Base-by-base conservation (phyloP, 2,113 vertebrate genomes). In the Elephantulus edwardii region DNA sequence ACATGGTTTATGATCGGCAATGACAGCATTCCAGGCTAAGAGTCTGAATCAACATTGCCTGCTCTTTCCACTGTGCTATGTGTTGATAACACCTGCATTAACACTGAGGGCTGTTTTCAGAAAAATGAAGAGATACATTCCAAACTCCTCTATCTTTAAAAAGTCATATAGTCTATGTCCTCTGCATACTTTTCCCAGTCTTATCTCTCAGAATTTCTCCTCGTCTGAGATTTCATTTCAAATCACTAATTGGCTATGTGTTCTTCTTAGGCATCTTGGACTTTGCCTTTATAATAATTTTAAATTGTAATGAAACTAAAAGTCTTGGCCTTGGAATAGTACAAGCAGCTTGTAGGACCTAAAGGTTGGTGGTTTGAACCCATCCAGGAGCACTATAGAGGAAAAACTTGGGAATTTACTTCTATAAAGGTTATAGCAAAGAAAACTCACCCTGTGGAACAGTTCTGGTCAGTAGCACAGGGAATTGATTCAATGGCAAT, bases 51-150 rank as follows among this genome's bases (percentile, higher is more conserved):
- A 17, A 74, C 75, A 86, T 28, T 75, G 46, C 80, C 35, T 58
- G n/a, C 7, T 71, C 30, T 28, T 83, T 44, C 72, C 17, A 58
- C 33, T 54, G 12, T 26, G 35, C 42, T 33, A 38, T 77, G 64
- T 79, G 19, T 54, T 80, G 66, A n/a, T 22, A 56, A 89, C 13
- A 58, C 33, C 60, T 78, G 42, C 13, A 2, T 24, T 38, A 70
- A 60, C 28, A 56, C n/a, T 2, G 38, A 93, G n/a, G 83, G 22
- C 24, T 44, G 48, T 44, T 52, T 86, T 83, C 58, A 85, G 76
- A 44, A 86, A 71, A 76, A 75, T 48, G 38, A 42, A 93, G 83
- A 91, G 71, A 46, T 78, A 77, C 78, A 85, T 83, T 86, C 35
- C 28, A n/a, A 93, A 86, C 44, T 58, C 52, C 46, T 71, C 54